Evolutionary conservation across 2,797 vertebrate genomes (phyloP), one percentile per base, ranked within the genome.

Genomic region (Thripadectes ignobilis): DNA sequence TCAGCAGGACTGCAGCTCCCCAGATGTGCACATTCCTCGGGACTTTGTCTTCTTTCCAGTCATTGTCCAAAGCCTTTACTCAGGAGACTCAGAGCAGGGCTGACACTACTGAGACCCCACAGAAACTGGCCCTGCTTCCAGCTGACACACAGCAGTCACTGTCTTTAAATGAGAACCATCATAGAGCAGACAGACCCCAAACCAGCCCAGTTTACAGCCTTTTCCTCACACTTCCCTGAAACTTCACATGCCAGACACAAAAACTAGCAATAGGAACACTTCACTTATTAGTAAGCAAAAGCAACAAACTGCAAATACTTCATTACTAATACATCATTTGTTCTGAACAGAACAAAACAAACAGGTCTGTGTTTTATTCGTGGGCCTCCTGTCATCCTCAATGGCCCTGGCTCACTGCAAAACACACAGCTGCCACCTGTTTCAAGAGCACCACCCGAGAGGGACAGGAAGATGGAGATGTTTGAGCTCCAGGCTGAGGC

Each of bases 281-380:
- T 93, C 43, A 48, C 86, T 84, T 91, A 73, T 87, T 76, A 83
- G 88, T 27, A 89, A 91, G 81, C 55, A 93, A 88, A 96, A 93
- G 75, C 7, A 6, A 92, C 81, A 91, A 82, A 92, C 78, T 32
- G 49, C 63, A 80, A 91, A 93, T 71, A 71, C 75, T 81, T 97
- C 94, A 94, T 96, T 95, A 96, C 78, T 96, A 96, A 97, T 83
- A 87, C 75, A 91, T 89, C 43, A 30, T 94, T 93, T 83, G 54
- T 72, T 92, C 85, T 32, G 61, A 94, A 88, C 0, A 0, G 58
- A 83, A 88, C 45, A 90, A 95, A 92, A 77, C 85, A 95, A 88
- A 93, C 85, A 83, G 85, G 58, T 34, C 46, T 78, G 84, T 95
- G 87, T 91, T 96, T 96, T 95, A 96, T 94, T 96, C 92, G 93